phyloP scores from a whole-genome alignment of 1,140 invertebrate genomes.

The Brachionus asplanchnoidis region DNA sequence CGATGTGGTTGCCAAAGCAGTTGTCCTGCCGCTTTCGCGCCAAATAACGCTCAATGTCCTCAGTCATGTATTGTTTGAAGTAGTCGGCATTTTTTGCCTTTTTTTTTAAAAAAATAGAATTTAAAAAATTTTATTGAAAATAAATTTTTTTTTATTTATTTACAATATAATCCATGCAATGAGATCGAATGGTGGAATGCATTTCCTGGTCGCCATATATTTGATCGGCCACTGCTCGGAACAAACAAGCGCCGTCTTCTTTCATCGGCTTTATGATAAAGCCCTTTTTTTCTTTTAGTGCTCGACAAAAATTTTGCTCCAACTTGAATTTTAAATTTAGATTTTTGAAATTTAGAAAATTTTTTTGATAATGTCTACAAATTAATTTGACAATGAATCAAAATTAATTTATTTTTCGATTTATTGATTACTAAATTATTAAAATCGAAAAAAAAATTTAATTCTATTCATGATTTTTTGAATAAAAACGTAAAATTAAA shows the following conservation, averaged over 20 bases:
- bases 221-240: slow-evolving; percentile 84
- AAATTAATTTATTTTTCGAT: no score
- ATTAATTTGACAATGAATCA: no score
- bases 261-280: slow-evolving; percentile 79
- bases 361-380: no score
- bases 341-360: no score
- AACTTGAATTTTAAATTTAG: slow-evolving; percentile 47
- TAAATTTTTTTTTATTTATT: slow-evolving; percentile 48
- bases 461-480: no score
- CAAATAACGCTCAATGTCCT: slow-evolving; percentile 81
- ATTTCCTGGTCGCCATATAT: slow-evolving; percentile 88
- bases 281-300: slow-evolving; percentile 61
- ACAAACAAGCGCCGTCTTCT: slow-evolving; percentile 87
- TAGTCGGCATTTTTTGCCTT: slow-evolving; percentile 78
- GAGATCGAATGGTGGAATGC: slow-evolving; percentile 74
- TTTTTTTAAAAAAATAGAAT: slow-evolving; percentile 51
- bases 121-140: neutral
- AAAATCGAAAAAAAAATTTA: no score
- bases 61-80: slow-evolving; percentile 86
- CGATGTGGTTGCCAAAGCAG: slow-evolving; percentile 86
- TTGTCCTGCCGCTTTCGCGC: slow-evolving; percentile 64
- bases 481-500: no score
- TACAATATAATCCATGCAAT: slow-evolving; percentile 90
- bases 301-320: slow-evolving; percentile 56
- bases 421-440: no score